phyloP scores from a whole-genome alignment of 2,888 invertebrate genomes.

The Acanthosepion pharaonis region DNA sequence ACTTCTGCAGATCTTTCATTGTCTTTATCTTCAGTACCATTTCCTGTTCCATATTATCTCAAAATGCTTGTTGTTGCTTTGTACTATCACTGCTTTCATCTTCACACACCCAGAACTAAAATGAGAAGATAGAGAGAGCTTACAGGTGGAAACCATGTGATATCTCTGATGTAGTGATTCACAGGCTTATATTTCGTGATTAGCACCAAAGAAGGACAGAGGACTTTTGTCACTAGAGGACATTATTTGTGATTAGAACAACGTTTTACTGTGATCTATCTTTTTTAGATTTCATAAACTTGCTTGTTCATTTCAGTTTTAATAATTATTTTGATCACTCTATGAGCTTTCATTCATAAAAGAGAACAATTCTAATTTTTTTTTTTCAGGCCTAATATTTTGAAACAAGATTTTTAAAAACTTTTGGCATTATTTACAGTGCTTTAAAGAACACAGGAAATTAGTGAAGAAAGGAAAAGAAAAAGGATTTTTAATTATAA shows the following conservation, averaged over 20 bases:
- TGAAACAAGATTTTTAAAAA: background rate
- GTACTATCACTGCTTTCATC: background rate
- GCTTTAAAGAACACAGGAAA: too few relatives aligned
- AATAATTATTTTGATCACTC: background rate
- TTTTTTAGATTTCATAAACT: background rate
- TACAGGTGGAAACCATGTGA: background rate
- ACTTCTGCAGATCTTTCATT: background rate
- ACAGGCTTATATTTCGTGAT: too few relatives aligned
- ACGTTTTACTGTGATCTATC: background rate
- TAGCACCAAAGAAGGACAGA: background rate
- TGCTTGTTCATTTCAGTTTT: background rate
- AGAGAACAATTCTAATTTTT: background rate
- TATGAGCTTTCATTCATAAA: background rate
- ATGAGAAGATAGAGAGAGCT: background rate
- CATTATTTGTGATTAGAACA: background rate
- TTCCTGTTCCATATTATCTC: background rate
- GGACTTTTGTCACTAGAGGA: background rate
- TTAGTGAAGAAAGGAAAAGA: too few relatives aligned
- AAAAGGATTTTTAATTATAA: too few relatives aligned
- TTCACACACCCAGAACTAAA: background rate
- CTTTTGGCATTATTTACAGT: too few relatives aligned
- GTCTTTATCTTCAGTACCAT: background rate
- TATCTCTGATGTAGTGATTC: background rate
- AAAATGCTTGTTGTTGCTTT: background rate
- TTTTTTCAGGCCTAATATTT: background rate